A percentile compares a stretch with the other conserved stretches of the same genome.
These are phyloP conservation scores for Linepithema humile DNA, from an alignment of 1,140 invertebrate genomes.

Conservation along the genomic window DNA sequence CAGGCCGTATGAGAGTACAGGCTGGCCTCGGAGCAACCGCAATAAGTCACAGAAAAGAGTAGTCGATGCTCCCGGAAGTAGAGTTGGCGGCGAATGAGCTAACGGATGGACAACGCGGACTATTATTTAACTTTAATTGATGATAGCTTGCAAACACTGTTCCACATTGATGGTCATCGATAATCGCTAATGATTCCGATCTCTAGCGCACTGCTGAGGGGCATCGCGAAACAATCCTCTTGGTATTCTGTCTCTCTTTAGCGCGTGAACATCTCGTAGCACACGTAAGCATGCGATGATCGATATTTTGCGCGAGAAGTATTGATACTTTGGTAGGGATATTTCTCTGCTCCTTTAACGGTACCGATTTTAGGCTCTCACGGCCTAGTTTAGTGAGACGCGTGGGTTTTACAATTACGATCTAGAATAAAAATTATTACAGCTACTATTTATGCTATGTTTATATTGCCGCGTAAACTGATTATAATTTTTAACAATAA, in stretches of 20 bases:
- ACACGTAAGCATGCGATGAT: conserved; percentile 23
- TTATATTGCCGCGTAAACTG: background rate
- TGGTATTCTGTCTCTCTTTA: background rate
- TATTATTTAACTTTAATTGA: conserved; percentile 71
- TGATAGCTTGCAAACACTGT: conserved; percentile 58
- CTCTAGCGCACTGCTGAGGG: conserved; percentile 41
- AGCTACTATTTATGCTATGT: background rate
- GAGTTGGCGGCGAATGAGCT: conserved; percentile 16
- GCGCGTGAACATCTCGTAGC: background rate
- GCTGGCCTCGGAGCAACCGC: conserved; percentile 24
- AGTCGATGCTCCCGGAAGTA: conserved; percentile 66
- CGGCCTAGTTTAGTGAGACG: conserved; percentile 19
- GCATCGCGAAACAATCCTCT: conserved; percentile 48
- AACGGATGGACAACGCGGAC: conserved; percentile 62
- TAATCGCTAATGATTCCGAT: conserved; percentile 69
- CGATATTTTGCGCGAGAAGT: conserved; percentile 13
- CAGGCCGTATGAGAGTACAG: background rate
- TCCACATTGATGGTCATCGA: conserved; percentile 70
- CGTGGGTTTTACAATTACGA: background rate
- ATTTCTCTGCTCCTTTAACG: conserved; percentile 39
- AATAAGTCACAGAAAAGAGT: conserved; percentile 52
- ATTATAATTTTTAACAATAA: background rate
- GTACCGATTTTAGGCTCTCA: conserved; percentile 39
- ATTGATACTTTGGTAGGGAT: conserved; percentile 23
- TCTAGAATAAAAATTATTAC: background rate